Evolutionary conservation across 2,113 vertebrate genomes (phyloP), one percentile per base, ranked within the genome.

Genomic region (Pseudorectes ferrugineus): DNA sequence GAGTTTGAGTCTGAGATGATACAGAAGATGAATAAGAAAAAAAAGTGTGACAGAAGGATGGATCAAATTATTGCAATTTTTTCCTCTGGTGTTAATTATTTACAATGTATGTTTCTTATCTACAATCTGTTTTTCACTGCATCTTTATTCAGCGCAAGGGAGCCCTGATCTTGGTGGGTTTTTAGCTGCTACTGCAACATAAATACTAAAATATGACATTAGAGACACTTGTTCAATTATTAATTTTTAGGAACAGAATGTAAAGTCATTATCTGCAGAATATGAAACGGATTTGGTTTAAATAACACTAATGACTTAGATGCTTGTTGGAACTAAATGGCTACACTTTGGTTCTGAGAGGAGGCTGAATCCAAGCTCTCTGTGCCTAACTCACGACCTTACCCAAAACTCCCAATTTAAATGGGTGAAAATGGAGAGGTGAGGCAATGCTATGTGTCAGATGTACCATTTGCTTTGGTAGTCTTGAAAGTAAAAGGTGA

Each of bases 41-140:
- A 81, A 85, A 66, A 5, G n/a, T 5, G 2, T 77, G 61, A 88
- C 90, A 92, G 81, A 95, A 96, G 88, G 94, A 90, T 86, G 38
- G 85, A 91, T 91, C 80, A 84, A 88, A 94, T 92, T 88, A 79
- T 65, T 95, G 49, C 55, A n/a, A 28, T 54, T 91, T 89, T 85
- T 70, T 8, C 15, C 70, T 82, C 81, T 83, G 82, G 88, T 94
- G 88, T 93, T 96, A 94, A 90, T 93, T 96, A 90, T 96, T 96
- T 93, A 95, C 85, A 59, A 77, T 96, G 55, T 66, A 92, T 80
- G 40, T 92, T 93, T 94, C 85, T 94, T 77, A 88, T 92, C 88
- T 92, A 81, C 82, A 95, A 85, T 88, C 85, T 96, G 79, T 67
- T 96, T 96, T 88, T 71, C 36, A 55, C 67, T 52, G 20, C 38